A percentile compares a stretch with the other conserved stretches of the same genome.
Conservation (phyloP, 35 echinoderm and acorn worm genomes). For the Ptychodera flava region DNA sequence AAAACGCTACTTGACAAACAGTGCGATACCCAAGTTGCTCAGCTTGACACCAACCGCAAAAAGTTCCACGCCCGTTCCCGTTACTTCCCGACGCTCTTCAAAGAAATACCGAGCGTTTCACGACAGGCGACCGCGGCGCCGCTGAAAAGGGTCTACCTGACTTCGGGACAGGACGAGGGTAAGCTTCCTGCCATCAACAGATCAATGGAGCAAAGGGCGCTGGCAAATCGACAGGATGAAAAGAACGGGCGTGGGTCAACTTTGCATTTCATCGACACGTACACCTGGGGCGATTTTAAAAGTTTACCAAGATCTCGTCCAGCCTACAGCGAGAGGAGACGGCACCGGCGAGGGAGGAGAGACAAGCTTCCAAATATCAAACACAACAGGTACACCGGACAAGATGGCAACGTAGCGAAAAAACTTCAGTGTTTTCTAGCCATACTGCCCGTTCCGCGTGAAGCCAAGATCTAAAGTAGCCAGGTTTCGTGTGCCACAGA, state of each 20-base stretch:
- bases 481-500: too few species aligned
- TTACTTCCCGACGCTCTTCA: background rate
- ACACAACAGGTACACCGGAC: background rate
- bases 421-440: background rate
- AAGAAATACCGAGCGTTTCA: background rate
- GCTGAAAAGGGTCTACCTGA: background rate
- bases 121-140: background rate
- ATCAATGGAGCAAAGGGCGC: background rate
- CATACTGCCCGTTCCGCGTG: background rate
- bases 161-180: background rate
- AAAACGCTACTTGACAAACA: background rate
- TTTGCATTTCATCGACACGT: background rate
- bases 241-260: background rate
- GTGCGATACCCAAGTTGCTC: background rate
- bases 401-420: background rate
- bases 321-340: background rate
- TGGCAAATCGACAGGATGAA: background rate
- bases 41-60: background rate
- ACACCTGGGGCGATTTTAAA: background rate
- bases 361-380: background rate
- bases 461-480: background rate
- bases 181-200: background rate
- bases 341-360: background rate
- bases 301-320: background rate
- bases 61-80: background rate